Evolutionary conservation across 2,888 invertebrate genomes (phyloP), one percentile per base, ranked within the genome.

Genomic region (Drosophila kanekoi): DNA sequence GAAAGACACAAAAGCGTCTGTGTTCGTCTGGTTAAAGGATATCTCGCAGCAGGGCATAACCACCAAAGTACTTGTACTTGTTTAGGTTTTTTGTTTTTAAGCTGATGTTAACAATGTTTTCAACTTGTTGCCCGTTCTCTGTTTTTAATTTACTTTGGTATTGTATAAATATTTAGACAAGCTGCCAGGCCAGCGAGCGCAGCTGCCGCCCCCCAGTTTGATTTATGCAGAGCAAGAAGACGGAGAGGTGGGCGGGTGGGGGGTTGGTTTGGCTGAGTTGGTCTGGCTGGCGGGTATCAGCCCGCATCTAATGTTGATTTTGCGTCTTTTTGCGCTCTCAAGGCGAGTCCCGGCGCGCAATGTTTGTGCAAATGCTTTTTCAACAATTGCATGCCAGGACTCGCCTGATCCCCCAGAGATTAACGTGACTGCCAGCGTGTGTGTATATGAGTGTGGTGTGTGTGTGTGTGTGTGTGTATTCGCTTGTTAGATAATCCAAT

Each of bases 401-500:
- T 70, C 72, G 51, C 72, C 72, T 63, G 80, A 79, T 86, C 85
- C 89, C 90, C 88, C 62, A 51, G 87, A 82, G 90, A 90, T 90
- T 90, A 90, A 81, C 89, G 89, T 87, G 90, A 85, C 90, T 89
- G 81, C 23, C 56, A 60, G 37, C 48, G 60, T 52, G 38, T 53
- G 51, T 23, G 5, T 20, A 23, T 1, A 23, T 23, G 38, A 40
- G 51, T 32, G 13, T 53, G 35, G 18, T 54, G 28, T 43, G 63
- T 48, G 60, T 52, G 38, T 53, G 51, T 23, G 41, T 57, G 54
- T 37, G 61, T 48, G 64, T 67, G 79, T 79, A 72, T 77, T 72
- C 73, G 64, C 79, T 81, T 83, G 83, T 74, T 79, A 84, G 89
- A 90, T 90, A 90, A 90, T 90, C 90, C 90, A 90, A 90, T 90